A percentile compares a stretch with the other conserved stretches of the same genome.
Evolutionary conservation across 2,113 vertebrate genomes (phyloP).

Genomic region (Peromyscus maniculatus): DNA sequence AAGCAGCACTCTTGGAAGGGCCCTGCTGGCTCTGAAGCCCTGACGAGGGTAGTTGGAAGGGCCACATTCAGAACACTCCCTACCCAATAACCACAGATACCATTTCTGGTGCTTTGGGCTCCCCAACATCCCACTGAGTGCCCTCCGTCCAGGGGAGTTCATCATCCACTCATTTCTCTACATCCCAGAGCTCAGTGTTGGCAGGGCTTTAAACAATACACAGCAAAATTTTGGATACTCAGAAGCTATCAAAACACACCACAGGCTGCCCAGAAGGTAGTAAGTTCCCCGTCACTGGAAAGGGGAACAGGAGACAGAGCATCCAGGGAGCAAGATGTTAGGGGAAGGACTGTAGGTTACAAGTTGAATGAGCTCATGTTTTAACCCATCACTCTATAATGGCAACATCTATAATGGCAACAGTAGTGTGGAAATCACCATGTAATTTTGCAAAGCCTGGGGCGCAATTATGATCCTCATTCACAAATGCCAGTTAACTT

Average conservation of each 20-base stretch:
- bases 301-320: background rate
- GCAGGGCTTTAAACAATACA: background rate
- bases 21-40: background rate
- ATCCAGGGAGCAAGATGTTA: background rate
- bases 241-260: background rate
- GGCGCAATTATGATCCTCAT: background rate
- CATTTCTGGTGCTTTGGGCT: background rate
- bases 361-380: conserved; percentile 40
- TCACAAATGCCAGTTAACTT: conserved; percentile 6
- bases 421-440: conserved; percentile 19
- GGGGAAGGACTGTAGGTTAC: conserved; percentile 22
- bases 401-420: conserved; percentile 36
- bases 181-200: background rate
- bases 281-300: background rate
- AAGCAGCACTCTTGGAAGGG: conserved; percentile 25
- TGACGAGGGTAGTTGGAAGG: background rate
- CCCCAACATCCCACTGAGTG: background rate
- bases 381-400: background rate
- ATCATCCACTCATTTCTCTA: conserved; percentile 45
- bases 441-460: conserved; percentile 52
- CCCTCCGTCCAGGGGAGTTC: background rate
- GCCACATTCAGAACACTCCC: background rate
- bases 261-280: background rate
- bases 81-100: background rate
- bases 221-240: background rate